Percentiles rank a stretch among this genome's conserved stretches.
Evolutionary conservation across 2,797 vertebrate genomes (phyloP).

Genomic region (Artibeus jamaicensis): DNA sequence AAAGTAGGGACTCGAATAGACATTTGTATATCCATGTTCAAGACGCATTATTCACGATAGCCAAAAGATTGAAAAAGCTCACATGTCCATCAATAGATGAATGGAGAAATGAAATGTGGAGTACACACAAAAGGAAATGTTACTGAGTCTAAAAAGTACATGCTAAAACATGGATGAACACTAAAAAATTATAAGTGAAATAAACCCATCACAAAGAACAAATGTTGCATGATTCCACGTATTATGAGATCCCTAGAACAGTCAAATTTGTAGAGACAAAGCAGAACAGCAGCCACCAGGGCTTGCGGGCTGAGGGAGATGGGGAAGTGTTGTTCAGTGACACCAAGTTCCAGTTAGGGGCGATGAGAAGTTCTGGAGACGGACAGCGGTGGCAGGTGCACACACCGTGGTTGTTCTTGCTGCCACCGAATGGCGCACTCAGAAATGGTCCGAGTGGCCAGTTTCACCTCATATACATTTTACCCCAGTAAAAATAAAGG

Average conservation of each 20-base stretch:
- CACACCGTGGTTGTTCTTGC: neutral
- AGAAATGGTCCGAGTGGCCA: neutral
- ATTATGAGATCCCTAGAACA: neutral
- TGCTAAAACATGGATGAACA: neutral
- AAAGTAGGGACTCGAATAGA: neutral
- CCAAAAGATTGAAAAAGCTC: neutral
- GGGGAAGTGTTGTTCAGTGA: neutral
- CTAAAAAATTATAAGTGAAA: conserved; percentile 15
- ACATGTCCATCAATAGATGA: neutral
- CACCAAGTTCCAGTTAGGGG: neutral
- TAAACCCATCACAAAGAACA: neutral
- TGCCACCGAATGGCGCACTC: neutral
- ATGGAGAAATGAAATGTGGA: neutral
- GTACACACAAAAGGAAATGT: neutral
- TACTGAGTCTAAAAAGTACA: neutral
- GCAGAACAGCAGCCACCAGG: neutral
- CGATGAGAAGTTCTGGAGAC: neutral
- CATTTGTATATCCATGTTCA: neutral
- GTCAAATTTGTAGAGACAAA: neutral
- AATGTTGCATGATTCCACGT: neutral
- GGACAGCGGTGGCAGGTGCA: neutral
- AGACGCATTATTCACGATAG: neutral
- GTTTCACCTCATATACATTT: neutral
- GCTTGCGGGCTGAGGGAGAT: neutral
- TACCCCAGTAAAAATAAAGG: neutral